phyloP scores from a whole-genome alignment of 2,888 invertebrate species.

The Pseudococcus longispinus region DNA sequence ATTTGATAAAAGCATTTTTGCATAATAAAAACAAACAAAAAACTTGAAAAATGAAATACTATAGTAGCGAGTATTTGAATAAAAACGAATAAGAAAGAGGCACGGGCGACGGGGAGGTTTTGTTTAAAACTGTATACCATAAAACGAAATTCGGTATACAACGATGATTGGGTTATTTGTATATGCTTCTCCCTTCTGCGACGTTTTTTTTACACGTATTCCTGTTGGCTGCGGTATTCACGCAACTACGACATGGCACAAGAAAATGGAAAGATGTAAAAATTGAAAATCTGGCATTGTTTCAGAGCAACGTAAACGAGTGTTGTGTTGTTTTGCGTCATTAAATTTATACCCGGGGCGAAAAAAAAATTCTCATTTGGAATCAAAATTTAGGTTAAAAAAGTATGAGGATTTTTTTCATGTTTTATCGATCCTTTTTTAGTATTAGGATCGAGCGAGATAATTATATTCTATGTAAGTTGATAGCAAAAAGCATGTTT shows the following conservation, averaged over 20 bases:
- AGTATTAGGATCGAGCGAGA: neutral
- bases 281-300: constrained; percentile 28
- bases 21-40: neutral
- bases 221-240: neutral
- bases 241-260: neutral
- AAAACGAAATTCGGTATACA: neutral
- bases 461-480: neutral
- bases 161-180: constrained; percentile 9
- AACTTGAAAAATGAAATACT: neutral
- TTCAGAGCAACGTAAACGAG: neutral
- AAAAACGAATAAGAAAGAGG: neutral
- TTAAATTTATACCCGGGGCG: neutral
- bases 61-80: neutral
- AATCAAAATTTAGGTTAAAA: neutral
- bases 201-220: neutral
- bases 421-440: neutral
- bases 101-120: neutral
- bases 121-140: neutral
- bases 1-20: constrained; percentile 24
- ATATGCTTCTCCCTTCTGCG: neutral
- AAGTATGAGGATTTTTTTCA: neutral
- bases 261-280: neutral
- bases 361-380: neutral
- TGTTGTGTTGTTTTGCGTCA: neutral
- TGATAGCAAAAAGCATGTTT: neutral